Base-by-base conservation (phyloP, 2,113 vertebrate genomes). In the Octodon degus region DNA sequence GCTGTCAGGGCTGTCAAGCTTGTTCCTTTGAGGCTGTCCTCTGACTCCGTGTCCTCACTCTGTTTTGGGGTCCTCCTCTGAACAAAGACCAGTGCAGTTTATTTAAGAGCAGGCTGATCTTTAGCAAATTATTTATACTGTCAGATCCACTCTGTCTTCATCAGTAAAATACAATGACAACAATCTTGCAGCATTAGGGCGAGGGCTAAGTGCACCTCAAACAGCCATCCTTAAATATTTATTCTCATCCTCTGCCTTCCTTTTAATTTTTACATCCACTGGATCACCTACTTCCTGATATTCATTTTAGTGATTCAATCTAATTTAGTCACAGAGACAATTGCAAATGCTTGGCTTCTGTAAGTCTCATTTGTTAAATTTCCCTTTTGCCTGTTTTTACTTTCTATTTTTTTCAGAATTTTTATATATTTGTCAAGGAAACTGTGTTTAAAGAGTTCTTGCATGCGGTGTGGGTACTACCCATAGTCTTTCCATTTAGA, bases 281-380 rank as follows among this genome's bases (percentile, higher is more conserved):
- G 3, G 65, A 92, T 84, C 34, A 74, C 32, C 0, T 84, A 43
- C 53, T 91, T 70, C 50, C 84, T 89, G 13, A 82, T 86, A 22
- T 1, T 58, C 4, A 70, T 92, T 68, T 88, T 92, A 92, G 82
- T 87, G n/a, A 40, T 14, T 20, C 14, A 72, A 8, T 55, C 5
- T 93, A 65, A 93, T 77, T 89, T 77, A 91, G 70, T 86, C 63
- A 81, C 24, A 80, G 27, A 12, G 12, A 25, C 11, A 93, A 82
- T 89, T 93, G 5, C 34, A 86, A 86, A 93, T 40, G 50, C 12
- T 89, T 86, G 30, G 22, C 65, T 58, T 86, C 87, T 79, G 12
- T 67, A 92, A 86, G 89, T 94, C 53, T 70, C 7, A 81, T 47
- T 81, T 77, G 40, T 25, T 81, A 77, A 72, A 81, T 86, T 63